Conservation (phyloP, 2,888 invertebrate species). For the Dynastes tityus region DNA sequence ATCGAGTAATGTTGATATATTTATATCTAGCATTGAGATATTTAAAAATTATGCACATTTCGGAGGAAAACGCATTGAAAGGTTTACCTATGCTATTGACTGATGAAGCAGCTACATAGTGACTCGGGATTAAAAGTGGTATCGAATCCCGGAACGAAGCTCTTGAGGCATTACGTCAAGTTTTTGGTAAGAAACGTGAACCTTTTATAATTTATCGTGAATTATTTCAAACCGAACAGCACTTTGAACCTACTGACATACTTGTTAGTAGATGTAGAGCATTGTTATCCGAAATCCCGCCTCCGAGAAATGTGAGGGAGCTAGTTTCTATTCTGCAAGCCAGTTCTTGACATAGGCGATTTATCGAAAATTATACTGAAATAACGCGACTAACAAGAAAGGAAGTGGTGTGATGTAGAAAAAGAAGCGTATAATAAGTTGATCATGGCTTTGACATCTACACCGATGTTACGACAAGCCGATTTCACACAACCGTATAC, state of each 20-base stretch:
- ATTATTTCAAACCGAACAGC: too few relatives aligned
- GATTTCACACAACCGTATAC: too few relatives aligned
- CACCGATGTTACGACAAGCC: too few relatives aligned
- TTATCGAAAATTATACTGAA: constrained; percentile 46
- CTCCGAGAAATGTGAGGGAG: constrained; percentile 49
- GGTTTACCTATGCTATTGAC: constrained; percentile 29
- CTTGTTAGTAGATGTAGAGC: neutral
- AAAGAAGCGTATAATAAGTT: constrained; percentile 55
- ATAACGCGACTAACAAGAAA: constrained; percentile 49
- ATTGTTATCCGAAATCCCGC: constrained; percentile 5
- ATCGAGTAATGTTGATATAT: constrained; percentile 23
- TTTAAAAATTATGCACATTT: neutral
- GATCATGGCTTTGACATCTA: too few relatives aligned
- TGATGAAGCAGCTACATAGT: constrained; percentile 34
- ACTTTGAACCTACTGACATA: neutral
- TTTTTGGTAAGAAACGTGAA: neutral
- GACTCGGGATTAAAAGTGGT: constrained; percentile 11
- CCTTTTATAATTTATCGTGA: too few relatives aligned
- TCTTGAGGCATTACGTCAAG: constrained; percentile 9
- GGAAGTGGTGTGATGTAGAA: constrained; percentile 52
- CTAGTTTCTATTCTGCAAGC: constrained; percentile 48
- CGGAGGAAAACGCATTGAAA: constrained; percentile 22
- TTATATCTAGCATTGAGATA: neutral
- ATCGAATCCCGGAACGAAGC: constrained; percentile 12
- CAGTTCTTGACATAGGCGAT: neutral